Evolutionary conservation across 2,113 vertebrate species (phyloP).

Genomic region (Carettochelys insculpta): DNA sequence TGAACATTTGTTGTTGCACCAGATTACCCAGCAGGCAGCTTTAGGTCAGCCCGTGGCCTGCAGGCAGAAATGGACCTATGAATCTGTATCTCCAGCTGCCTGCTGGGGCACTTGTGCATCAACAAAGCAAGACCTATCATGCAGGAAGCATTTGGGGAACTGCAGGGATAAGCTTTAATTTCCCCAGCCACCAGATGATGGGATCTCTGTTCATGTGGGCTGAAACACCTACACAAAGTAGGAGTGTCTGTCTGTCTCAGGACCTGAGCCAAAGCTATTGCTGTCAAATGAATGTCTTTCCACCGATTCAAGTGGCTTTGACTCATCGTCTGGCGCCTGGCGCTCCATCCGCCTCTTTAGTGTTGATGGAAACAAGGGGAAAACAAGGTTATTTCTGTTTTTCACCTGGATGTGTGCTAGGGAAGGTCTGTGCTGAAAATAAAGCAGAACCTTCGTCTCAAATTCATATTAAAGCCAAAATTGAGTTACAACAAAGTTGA

Average conservation of each 20-base stretch:
- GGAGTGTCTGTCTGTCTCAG: too few relatives aligned
- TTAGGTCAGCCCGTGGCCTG: not conserved
- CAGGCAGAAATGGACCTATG: not conserved
- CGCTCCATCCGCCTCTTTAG: not conserved
- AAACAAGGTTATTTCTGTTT: not conserved
- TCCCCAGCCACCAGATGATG: not conserved
- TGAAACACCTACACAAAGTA: not conserved
- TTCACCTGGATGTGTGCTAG: not conserved
- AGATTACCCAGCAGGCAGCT: not conserved
- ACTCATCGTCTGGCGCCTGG: too few relatives aligned
- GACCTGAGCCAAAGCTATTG: not conserved
- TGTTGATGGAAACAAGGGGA: not conserved
- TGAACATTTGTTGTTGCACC: not conserved
- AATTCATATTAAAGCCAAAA: not conserved
- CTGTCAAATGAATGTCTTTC: not conserved
- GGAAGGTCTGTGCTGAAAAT: not conserved
- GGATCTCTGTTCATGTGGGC: not conserved
- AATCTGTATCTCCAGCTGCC: not conserved
- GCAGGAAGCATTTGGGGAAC: not conserved
- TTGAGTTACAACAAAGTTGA: not conserved
- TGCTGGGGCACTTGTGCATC: not conserved
- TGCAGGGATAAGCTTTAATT: not conserved
- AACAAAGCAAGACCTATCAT: not conserved
- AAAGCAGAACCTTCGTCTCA: not conserved
- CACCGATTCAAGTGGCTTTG: not conserved